phyloP scores from a whole-genome alignment of 2,888 invertebrate genomes.

The Aelia acuminata region DNA sequence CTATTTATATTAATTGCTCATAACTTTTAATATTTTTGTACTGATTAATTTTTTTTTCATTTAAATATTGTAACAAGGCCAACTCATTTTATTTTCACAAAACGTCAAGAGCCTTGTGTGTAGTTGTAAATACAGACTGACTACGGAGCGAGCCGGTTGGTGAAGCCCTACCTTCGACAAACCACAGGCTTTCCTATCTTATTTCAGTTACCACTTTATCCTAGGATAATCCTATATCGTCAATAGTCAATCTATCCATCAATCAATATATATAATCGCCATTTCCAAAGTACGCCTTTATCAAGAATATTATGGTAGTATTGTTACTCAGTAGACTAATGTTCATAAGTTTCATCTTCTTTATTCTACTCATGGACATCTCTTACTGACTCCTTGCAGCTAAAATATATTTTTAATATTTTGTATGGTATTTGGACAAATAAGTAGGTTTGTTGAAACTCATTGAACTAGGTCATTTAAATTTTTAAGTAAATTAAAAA shows the following conservation, averaged over 20 bases:
- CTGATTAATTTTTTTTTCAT: not conserved
- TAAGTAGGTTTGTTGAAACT: too few relatives aligned
- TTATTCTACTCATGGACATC: too few relatives aligned
- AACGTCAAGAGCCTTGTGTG: not conserved
- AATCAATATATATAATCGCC: not conserved
- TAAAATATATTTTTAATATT: too few relatives aligned
- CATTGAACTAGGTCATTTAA: too few relatives aligned
- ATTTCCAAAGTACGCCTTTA: too few relatives aligned
- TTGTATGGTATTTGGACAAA: too few relatives aligned
- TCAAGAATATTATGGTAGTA: too few relatives aligned
- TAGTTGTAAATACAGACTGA: not conserved
- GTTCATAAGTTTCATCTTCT: too few relatives aligned
- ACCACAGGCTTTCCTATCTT: slow-evolving; percentile 39
- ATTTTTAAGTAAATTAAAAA: too few relatives aligned
- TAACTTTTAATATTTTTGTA: not conserved
- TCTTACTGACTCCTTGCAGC: too few relatives aligned
- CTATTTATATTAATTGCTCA: not conserved
- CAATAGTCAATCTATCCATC: not conserved
- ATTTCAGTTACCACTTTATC: slow-evolving; percentile 42
- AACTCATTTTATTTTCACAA: not conserved
- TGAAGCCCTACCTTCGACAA: slow-evolving; percentile 26
- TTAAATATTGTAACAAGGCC: not conserved
- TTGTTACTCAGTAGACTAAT: too few relatives aligned
- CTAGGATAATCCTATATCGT: slow-evolving; percentile 25
- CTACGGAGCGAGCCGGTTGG: not conserved